These are phyloP conservation scores for Silurus asotus DNA, from an alignment of 2,113 vertebrate genomes.

Conservation along the genomic window DNA sequence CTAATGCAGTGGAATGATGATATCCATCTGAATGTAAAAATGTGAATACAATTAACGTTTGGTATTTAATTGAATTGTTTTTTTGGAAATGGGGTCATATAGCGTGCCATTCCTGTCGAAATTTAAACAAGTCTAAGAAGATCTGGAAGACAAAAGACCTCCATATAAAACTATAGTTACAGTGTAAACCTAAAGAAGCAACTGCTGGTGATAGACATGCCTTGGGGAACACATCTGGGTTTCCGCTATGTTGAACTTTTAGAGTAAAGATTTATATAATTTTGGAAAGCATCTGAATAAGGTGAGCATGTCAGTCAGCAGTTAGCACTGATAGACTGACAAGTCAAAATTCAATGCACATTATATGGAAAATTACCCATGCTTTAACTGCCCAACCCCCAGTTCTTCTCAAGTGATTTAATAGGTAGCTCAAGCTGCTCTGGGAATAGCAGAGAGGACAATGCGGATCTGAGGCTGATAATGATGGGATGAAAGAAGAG, in stretches of 20 bases:
- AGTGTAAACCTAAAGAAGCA: neutral
- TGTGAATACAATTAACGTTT: neutral
- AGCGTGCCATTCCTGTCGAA: neutral
- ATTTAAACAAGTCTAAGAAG: neutral
- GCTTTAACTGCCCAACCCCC: slow-evolving; percentile 25
- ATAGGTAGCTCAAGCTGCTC: slow-evolving; percentile 48
- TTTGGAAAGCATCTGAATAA: neutral
- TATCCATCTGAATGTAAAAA: neutral
- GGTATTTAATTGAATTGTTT: neutral
- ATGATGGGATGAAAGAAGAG: slow-evolving; percentile 55
- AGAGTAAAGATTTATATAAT: neutral
- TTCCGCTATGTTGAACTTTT: no score
- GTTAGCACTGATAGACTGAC: slow-evolving; percentile 2
- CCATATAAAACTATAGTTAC: neutral
- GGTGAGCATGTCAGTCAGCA: slow-evolving; percentile 13
- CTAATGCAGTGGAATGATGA: neutral
- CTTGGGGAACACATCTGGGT: neutral
- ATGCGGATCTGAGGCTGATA: slow-evolving; percentile 44
- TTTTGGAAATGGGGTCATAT: neutral
- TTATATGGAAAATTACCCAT: slow-evolving; percentile 41
- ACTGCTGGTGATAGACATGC: neutral
- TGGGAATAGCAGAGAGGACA: slow-evolving; percentile 43
- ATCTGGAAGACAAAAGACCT: neutral
- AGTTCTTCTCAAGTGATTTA: slow-evolving; percentile 38
- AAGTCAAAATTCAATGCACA: slow-evolving; percentile 28